phyloP scores from a whole-genome alignment of 2,888 invertebrate genomes.

The Venustoraphidia nigricollis region DNA sequence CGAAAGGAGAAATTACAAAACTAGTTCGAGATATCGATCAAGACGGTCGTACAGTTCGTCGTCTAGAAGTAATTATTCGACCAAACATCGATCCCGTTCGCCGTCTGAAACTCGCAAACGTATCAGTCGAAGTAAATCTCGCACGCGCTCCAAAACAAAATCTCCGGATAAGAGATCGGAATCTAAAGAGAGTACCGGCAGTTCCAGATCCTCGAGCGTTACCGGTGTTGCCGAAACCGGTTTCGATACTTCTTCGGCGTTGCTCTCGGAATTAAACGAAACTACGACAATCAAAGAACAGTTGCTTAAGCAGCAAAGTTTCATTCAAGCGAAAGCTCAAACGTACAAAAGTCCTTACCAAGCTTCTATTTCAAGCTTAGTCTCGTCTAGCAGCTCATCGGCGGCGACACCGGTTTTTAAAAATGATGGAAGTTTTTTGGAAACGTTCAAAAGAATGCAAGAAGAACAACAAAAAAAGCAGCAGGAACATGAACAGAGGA shows the following conservation, averaged over 20 bases:
- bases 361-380: no score
- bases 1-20: conserved; percentile 3
- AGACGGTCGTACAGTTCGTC: conserved; percentile 3
- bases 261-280: no score
- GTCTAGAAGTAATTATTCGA: conserved; percentile 3
- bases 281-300: no score
- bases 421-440: conserved; percentile 82
- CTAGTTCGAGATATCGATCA: neutral
- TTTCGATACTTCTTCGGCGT: no score
- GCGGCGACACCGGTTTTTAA: conserved; percentile 47
- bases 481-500: conserved; percentile 20
- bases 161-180: conserved; percentile 6
- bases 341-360: no score
- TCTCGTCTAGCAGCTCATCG: conserved; percentile 7
- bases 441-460: conserved; percentile 84
- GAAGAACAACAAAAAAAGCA: conserved; percentile 27
- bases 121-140: conserved; percentile 8
- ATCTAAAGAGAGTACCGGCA: conserved; percentile 5
- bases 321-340: no score
- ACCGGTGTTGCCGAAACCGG: no score
- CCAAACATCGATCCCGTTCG: neutral
- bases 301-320: no score
- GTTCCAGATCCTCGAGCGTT: conserved; percentile 9
- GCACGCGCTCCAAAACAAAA: conserved; percentile 9
- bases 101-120: no score